Evolutionary conservation across 2,113 vertebrate genomes (phyloP).

Genomic region (Clarias batrachus): DNA sequence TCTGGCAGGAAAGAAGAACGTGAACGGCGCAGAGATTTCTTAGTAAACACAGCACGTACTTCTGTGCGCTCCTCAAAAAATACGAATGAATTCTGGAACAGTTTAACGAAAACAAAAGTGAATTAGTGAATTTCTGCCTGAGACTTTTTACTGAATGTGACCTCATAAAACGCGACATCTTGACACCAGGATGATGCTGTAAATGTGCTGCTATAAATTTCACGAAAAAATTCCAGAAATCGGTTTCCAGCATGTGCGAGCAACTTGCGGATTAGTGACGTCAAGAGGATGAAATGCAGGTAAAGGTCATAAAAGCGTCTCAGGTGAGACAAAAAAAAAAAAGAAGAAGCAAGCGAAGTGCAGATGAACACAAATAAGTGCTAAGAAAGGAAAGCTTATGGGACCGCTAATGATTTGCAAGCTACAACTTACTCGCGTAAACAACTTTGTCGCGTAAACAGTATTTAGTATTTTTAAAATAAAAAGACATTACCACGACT

Average conservation of each 20-base stretch:
- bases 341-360: neutral
- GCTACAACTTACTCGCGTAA: neutral
- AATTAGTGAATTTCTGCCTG: neutral
- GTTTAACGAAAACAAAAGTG: neutral
- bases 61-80: neutral
- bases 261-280: slow-evolving; percentile 11
- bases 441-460: neutral
- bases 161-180: slow-evolving; percentile 17
- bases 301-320: slow-evolving; percentile 14
- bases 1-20: neutral
- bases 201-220: slow-evolving; percentile 29
- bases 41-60: neutral
- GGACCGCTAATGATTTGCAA: neutral
- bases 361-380: neutral
- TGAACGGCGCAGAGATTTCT: neutral
- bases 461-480: neutral
- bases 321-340: neutral
- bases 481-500: neutral
- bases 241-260: slow-evolving; percentile 13
- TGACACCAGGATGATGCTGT: slow-evolving; percentile 25
- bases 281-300: slow-evolving; percentile 12
- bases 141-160: slow-evolving; percentile 7
- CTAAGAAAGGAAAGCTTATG: neutral
- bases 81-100: neutral
- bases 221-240: neutral